Conservation (phyloP, 1,140 invertebrate genomes). For the Heliothis virescens region DNA sequence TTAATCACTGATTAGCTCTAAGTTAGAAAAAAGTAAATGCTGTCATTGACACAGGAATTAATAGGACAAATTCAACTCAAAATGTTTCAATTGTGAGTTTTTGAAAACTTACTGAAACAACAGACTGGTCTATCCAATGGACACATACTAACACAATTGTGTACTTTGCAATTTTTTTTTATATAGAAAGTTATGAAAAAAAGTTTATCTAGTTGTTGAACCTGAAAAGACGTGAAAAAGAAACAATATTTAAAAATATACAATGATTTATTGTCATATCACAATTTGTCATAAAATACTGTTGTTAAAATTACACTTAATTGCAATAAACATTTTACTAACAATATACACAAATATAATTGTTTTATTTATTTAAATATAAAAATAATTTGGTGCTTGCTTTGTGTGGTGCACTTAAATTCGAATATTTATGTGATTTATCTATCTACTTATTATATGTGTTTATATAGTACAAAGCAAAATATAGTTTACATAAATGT, state of each 20-base stretch:
- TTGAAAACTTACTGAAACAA: too few relatives aligned
- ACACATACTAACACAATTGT: too few relatives aligned
- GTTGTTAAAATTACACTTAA: slow-evolving; percentile 41
- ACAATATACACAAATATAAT: background rate
- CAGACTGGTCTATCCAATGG: too few relatives aligned
- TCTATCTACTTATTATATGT: background rate
- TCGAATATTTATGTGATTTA: background rate
- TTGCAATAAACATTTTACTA: background rate
- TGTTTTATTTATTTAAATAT: background rate
- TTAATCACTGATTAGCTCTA: background rate
- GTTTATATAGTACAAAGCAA: background rate
- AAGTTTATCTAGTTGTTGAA: too few relatives aligned
- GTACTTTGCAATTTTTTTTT: too few relatives aligned
- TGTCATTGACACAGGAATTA: background rate
- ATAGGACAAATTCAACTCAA: too few relatives aligned
- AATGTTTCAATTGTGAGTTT: too few relatives aligned
- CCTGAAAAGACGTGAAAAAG: background rate
- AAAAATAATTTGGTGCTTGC: slow-evolving; percentile 38
- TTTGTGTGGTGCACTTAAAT: slow-evolving; percentile 27
- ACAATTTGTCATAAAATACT: slow-evolving; percentile 44
- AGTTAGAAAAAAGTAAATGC: background rate
- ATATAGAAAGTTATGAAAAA: too few relatives aligned
- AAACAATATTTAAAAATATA: slow-evolving; percentile 27
- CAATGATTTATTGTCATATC: slow-evolving; percentile 46
- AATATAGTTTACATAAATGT: background rate